Base-by-base conservation (phyloP, 2,797 vertebrate species). In the Acipenser ruthenus region DNA sequence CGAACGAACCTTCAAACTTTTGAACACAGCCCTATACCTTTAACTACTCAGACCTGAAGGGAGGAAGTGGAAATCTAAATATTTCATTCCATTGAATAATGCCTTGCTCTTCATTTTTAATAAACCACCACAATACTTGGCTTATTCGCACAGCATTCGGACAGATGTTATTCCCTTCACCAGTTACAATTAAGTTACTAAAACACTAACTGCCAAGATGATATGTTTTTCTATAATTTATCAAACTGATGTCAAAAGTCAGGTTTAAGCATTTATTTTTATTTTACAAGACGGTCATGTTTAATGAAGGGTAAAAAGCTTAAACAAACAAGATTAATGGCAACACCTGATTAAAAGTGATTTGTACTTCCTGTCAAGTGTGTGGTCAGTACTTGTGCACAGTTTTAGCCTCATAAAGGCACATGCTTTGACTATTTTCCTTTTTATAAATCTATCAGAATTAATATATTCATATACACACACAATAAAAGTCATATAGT, bases 161-260 rank as follows among this genome's bases (percentile, higher is more conserved):
- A 85, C 85, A 91, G 83, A 90, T 89, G 84, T 86, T 83, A 77
- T 1, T 11, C 72, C 73, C 68, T 61, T n/a, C 73, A 5, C 69
- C 61, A 74, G 70, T 67, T 82, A 53, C 62, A 63, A 67, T 8
- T 51, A 53, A 66, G 68, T 71, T 71, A 70, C 65, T 55, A 58
- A 7, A 1, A 59, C 72, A 82, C 81, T 82, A 82, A 76, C 69
- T 72, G 68, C 64, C 71, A 71, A 82, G 82, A 83, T 77, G 78
- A 74, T 79, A 73, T 89, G 86, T 91, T 88, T 91, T 90, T 85
- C 80, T 76, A 83, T 82, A 89, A 88, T 88, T 87, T 83, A 88
- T 90, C 88, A 90, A 88, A 70, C 71, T 1, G 51, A 76, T 87
- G 85, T 90, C 90, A 92, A 70, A 87, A 86, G 83, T 88, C 84